Conservation (phyloP, 1,140 invertebrate genomes). For the Gyrodactylus bullatarudis region DNA sequence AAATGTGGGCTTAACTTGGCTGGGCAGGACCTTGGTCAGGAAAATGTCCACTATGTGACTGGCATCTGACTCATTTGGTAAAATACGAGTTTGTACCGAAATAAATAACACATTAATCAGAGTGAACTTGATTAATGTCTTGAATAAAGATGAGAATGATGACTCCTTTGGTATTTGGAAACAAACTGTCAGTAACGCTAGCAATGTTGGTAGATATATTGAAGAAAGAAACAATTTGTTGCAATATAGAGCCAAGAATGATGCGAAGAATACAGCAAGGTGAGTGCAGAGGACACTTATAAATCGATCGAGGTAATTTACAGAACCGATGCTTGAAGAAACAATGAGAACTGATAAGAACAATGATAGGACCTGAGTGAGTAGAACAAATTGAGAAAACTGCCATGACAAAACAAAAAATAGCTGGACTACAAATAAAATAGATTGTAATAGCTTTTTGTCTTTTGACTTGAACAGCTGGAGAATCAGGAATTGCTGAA, state of each 20-base stretch:
- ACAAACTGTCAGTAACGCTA: no score
- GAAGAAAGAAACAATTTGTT: background rate
- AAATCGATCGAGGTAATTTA: background rate
- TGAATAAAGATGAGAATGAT: no score
- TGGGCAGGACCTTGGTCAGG: background rate
- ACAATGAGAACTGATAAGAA: slow-evolving; percentile 11
- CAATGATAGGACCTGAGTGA: slow-evolving; percentile 27
- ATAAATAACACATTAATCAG: background rate
- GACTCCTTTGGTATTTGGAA: no score
- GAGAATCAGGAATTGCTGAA: slow-evolving; percentile 21
- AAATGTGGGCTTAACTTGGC: background rate
- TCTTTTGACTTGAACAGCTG: slow-evolving; percentile 16
- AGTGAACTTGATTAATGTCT: background rate
- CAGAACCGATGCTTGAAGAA: slow-evolving; percentile 7
- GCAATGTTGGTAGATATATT: background rate
- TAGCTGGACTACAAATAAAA: slow-evolving; percentile 20
- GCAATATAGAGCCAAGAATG: background rate
- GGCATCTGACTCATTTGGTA: background rate
- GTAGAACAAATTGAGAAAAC: slow-evolving; percentile 40
- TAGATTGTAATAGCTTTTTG: slow-evolving; percentile 12
- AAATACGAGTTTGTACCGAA: background rate
- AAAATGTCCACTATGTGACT: background rate
- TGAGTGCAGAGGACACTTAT: background rate
- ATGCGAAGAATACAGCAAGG: background rate
- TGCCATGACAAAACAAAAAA: slow-evolving; percentile 22